phyloP scores from a whole-genome alignment of 2,113 vertebrate genomes.

The Genyomyrus donnyi region DNA sequence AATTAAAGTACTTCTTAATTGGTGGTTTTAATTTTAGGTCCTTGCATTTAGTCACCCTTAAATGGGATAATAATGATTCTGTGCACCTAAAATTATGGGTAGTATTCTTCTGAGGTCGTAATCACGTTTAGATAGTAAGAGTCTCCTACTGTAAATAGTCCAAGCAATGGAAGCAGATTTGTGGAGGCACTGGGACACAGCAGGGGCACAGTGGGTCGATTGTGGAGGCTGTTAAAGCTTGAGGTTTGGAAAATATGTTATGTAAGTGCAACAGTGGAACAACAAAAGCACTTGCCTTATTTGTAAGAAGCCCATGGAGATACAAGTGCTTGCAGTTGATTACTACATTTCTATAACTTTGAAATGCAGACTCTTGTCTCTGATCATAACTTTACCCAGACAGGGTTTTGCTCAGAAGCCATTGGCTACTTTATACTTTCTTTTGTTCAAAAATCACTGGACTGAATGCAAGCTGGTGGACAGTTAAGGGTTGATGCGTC shows the following conservation, averaged over 20 bases:
- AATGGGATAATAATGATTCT: neutral
- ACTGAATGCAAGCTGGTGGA: slow-evolving; percentile 44
- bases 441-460: slow-evolving; percentile 16
- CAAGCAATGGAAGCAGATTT: neutral
- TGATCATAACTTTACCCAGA: neutral
- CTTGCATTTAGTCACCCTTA: neutral
- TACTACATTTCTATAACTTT: neutral
- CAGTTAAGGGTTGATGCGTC: slow-evolving; percentile 34
- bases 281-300: neutral
- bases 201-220: neutral
- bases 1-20: neutral
- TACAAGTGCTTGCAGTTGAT: neutral
- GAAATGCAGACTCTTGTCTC: neutral
- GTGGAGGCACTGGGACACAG: neutral
- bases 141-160: neutral
- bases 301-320: neutral
- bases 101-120: neutral
- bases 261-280: neutral
- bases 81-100: neutral
- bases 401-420: neutral
- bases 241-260: neutral
- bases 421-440: slow-evolving; percentile 9
- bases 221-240: neutral
- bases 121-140: neutral
- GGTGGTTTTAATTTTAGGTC: neutral